Evolutionary conservation across 2,888 invertebrate genomes (phyloP).

Genomic region (Athripsodes cinereus): DNA sequence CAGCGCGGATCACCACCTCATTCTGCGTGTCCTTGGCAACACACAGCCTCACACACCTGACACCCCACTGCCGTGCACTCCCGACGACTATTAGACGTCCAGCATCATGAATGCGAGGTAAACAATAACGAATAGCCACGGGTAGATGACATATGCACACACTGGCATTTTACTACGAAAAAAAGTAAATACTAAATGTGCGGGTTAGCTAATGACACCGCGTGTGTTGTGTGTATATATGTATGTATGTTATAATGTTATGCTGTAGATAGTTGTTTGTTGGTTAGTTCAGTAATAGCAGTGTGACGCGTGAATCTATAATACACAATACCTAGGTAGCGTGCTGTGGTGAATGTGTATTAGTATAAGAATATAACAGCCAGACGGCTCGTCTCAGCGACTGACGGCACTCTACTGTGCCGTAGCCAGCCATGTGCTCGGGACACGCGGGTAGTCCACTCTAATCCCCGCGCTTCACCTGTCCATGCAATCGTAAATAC

Average conservation of each 20-base stretch:
- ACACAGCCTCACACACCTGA: constrained; percentile 6
- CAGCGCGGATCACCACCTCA: constrained; percentile 23
- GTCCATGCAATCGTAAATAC: constrained; percentile 8
- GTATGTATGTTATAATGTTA: no score
- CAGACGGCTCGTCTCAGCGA: constrained; percentile 41
- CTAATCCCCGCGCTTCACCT: constrained; percentile 8
- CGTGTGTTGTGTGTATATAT: no score
- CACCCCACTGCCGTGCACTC: neutral
- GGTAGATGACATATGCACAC: constrained; percentile 60
- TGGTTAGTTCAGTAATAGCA: no score
- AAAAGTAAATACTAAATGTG: no score
- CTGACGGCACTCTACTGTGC: constrained; percentile 18
- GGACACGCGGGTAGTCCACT: constrained; percentile 1
- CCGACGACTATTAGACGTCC: constrained; percentile 46
- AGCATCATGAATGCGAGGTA: constrained; percentile 61
- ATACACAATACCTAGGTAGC: neutral
- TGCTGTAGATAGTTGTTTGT: no score
- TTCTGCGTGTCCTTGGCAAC: constrained; percentile 2
- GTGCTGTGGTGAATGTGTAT: constrained; percentile 16
- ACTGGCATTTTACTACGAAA: constrained; percentile 39
- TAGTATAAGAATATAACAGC: no score
- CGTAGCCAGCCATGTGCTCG: constrained; percentile 34
- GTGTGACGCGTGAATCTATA: no score
- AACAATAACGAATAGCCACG: constrained; percentile 61
- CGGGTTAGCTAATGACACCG: no score